Evolutionary conservation across 1,140 invertebrate species (phyloP).

Genomic region (Cheumatopsyche charites): DNA sequence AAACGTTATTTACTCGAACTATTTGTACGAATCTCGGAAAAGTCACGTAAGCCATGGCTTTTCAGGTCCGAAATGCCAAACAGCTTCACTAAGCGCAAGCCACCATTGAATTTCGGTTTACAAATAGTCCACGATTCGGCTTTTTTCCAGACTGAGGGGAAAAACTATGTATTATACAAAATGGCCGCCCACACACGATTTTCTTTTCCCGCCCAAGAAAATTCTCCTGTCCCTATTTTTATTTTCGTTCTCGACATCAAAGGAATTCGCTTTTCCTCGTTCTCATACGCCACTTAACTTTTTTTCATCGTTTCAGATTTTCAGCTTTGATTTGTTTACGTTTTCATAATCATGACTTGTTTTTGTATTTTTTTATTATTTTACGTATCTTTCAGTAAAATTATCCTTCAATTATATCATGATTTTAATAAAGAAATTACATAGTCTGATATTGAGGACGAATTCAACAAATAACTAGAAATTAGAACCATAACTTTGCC

Average conservation of each 20-base stretch:
- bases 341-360: no score
- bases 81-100: constrained; percentile 39
- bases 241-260: constrained; percentile 12
- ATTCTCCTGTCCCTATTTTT: no score
- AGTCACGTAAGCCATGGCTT: constrained; percentile 34
- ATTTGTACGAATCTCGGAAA: background rate
- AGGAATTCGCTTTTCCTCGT: background rate
- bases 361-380: background rate
- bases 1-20: no score
- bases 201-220: background rate
- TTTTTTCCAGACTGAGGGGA: background rate
- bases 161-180: constrained; percentile 29
- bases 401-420: no score
- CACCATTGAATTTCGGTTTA: constrained; percentile 47
- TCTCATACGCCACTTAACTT: no score
- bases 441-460: no score
- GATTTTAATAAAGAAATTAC: no score
- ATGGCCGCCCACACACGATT: constrained; percentile 30
- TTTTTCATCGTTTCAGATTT: no score
- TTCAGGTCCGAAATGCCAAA: constrained; percentile 44
- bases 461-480: no score
- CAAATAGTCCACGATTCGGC: constrained; percentile 39
- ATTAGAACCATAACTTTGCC: no score
- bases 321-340: background rate
- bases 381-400: no score